Conservation (phyloP, 2,797 vertebrate species). For the Sebastes umbrosus region DNA sequence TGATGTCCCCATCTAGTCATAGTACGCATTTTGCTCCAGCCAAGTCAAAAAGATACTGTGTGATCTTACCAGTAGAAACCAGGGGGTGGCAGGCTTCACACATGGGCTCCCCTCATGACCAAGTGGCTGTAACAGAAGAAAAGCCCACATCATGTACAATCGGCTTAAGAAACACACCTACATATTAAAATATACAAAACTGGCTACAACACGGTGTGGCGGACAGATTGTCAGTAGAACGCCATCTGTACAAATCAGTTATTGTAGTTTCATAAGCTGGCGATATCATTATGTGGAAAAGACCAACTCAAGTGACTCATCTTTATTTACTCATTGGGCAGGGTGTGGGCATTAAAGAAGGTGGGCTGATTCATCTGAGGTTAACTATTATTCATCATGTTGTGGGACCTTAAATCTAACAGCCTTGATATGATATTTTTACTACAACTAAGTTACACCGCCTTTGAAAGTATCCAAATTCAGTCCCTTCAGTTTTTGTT, state of each 20-base stretch:
- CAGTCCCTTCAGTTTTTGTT: too few relatives aligned
- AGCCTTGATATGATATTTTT: background rate
- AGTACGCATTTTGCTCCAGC: background rate
- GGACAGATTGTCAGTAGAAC: constrained; percentile 1
- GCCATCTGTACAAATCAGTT: constrained; percentile 18
- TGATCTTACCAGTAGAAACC: constrained; percentile 45
- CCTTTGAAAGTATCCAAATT: background rate
- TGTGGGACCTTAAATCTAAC: constrained; percentile 10
- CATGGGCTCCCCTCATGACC: background rate
- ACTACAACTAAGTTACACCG: background rate
- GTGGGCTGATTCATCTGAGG: constrained; percentile 35
- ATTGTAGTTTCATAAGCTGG: constrained; percentile 28
- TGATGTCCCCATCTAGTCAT: background rate
- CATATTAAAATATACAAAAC: constrained; percentile 9
- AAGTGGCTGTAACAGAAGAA: constrained; percentile 10
- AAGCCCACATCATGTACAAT: background rate
- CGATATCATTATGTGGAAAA: constrained; percentile 2
- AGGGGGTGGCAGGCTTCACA: constrained; percentile 58
- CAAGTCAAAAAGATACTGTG: background rate
- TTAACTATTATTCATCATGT: constrained; percentile 33
- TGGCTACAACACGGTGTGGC: background rate
- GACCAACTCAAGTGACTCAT: constrained; percentile 54
- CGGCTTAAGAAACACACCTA: constrained; percentile 2
- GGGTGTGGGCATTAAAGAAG: constrained; percentile 38
- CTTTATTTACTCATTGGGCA: constrained; percentile 43